A percentile compares a stretch with the other conserved stretches of the same genome.
These are phyloP conservation scores for Hassar affinis DNA, from an alignment of 2,113 vertebrate species.

Conservation along the genomic window DNA sequence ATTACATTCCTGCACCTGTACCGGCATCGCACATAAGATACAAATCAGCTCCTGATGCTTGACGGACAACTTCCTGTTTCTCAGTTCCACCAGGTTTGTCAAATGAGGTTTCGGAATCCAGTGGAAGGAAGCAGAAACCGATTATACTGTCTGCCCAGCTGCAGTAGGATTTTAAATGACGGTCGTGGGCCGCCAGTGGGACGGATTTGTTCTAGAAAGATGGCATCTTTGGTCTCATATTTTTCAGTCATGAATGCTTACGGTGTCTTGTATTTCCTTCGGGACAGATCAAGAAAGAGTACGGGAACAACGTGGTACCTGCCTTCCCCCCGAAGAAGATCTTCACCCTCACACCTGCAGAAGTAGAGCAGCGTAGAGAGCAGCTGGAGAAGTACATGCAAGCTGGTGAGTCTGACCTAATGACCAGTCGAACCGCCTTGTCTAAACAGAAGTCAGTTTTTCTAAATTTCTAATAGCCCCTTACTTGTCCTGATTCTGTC, in stretches of 20 bases:
- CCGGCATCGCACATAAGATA: neutral
- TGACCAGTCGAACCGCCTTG: neutral
- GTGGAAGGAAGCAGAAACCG: neutral
- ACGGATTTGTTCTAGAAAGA: neutral
- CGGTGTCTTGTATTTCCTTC: slow-evolving; percentile 40
- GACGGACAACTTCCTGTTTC: neutral
- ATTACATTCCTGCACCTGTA: neutral
- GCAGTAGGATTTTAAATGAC: neutral
- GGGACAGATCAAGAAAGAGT: slow-evolving; percentile 89
- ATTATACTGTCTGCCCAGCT: neutral
- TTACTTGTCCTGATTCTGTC: neutral
- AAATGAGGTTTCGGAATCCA: neutral
- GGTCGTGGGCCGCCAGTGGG: too few relatives aligned
- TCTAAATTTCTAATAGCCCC: neutral
- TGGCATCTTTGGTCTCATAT: neutral
- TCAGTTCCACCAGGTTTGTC: neutral
- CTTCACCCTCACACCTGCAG: slow-evolving; percentile 90
- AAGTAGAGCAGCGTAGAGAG: slow-evolving; percentile 94
- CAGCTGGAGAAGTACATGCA: slow-evolving; percentile 99
- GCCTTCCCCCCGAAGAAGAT: slow-evolving; percentile 97
- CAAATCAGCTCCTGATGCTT: neutral
- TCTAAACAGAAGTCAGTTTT: neutral
- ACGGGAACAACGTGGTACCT: slow-evolving; percentile 90
- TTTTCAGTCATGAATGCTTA: too few relatives aligned
- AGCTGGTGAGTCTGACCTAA: slow-evolving; percentile 79